phyloP scores from a whole-genome alignment of 2,113 vertebrate genomes.

The Campylorhamphus procurvoides region DNA sequence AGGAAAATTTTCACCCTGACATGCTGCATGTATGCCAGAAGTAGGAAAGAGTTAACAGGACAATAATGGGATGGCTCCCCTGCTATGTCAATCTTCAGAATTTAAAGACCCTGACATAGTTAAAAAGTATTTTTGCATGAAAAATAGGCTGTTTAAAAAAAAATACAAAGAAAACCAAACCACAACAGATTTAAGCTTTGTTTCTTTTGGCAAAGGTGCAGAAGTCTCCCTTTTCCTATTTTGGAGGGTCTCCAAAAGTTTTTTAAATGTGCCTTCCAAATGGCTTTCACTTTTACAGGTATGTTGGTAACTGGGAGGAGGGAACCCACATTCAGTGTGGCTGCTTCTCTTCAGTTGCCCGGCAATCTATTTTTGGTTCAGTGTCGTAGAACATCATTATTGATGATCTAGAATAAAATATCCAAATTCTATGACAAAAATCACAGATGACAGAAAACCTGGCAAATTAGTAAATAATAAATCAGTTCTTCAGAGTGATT shows the following conservation, averaged over 20 bases:
- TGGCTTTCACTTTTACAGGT: neutral
- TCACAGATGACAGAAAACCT: neutral
- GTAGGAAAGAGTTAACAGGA: neutral
- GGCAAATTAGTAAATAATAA: constrained; percentile 5
- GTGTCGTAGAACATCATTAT: neutral
- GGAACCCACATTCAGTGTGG: neutral
- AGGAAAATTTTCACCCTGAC: neutral
- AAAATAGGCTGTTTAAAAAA: neutral
- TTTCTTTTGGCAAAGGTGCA: neutral
- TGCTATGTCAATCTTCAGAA: neutral
- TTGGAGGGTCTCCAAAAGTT: neutral
- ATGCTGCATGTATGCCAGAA: neutral
- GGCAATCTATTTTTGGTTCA: constrained; percentile 14
- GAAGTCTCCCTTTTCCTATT: neutral
- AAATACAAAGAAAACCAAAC: neutral
- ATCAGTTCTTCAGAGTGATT: neutral
- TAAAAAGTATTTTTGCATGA: neutral
- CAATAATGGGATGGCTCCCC: neutral
- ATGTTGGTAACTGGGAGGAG: neutral
- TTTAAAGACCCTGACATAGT: neutral
- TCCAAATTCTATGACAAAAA: neutral
- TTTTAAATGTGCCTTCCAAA: neutral
- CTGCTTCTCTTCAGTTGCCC: neutral
- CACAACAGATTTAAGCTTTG: neutral
- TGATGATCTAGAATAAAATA: neutral